Evolutionary conservation across 2,113 vertebrate species (phyloP).

Genomic region (Fukomys damarensis): DNA sequence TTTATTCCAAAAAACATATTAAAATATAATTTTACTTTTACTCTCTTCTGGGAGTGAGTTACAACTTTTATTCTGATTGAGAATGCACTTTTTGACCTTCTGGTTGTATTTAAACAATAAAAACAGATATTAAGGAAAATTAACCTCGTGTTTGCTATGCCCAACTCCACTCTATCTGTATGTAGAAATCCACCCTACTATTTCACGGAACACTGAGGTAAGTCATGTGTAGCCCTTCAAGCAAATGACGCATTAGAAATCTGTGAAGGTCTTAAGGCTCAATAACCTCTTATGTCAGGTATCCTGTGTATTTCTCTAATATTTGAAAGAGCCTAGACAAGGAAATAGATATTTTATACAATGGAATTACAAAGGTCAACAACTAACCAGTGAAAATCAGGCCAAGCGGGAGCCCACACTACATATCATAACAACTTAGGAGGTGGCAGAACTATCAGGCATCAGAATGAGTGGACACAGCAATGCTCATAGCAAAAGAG

Average conservation of each 20-base stretch:
- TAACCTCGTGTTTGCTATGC: background rate
- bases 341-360: background rate
- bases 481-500: background rate
- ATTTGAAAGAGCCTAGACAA: background rate
- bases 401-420: background rate
- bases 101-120: background rate
- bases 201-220: background rate
- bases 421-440: background rate
- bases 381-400: background rate
- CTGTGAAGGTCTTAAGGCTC: background rate
- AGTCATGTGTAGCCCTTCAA: background rate
- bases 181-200: background rate
- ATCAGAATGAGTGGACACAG: background rate
- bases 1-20: constrained; percentile 11
- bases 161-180: background rate
- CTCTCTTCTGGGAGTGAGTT: background rate
- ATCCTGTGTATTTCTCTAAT: background rate
- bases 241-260: background rate
- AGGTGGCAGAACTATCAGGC: background rate
- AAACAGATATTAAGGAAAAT: background rate
- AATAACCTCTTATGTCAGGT: background rate
- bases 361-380: background rate
- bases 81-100: background rate
- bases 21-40: constrained; percentile 28
- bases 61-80: constrained; percentile 29